These are phyloP conservation scores for Tragulus kanchil DNA, from an alignment of 2,113 vertebrate species.

Conservation along the genomic window DNA sequence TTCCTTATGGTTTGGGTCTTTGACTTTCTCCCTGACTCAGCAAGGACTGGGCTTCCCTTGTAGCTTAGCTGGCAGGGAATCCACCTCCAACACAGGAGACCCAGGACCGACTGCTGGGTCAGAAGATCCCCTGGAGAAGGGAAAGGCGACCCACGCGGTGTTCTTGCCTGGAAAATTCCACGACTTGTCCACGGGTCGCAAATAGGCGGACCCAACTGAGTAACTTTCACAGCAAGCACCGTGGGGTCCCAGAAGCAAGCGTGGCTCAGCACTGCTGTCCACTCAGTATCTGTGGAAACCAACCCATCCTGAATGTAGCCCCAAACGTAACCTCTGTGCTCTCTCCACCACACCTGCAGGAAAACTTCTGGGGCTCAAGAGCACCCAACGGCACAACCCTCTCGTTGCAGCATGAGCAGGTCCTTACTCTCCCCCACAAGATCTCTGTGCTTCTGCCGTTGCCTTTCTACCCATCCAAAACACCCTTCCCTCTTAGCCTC, in stretches of 20 bases:
- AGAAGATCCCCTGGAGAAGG: too few relatives aligned
- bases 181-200: too few relatives aligned
- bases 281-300: background rate
- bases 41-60: background rate
- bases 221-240: too few relatives aligned
- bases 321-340: fast-evolving
- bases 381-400: fast-evolving
- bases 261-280: background rate
- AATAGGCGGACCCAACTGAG: too few relatives aligned
- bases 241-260: background rate
- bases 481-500: background rate
- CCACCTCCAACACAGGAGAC: too few relatives aligned
- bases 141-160: too few relatives aligned
- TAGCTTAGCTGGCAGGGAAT: too few relatives aligned
- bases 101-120: too few relatives aligned
- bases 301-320: background rate
- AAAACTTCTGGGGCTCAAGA: background rate
- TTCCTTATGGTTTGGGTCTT: background rate
- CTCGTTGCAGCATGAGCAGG: background rate
- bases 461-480: background rate
- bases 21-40: background rate
- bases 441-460: background rate
- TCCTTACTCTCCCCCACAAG: background rate
- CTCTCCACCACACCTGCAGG: fast-evolving
- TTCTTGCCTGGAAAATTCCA: too few relatives aligned